Conservation (phyloP, 2,797 vertebrate species). For the Parauchenoglanis ngamensis region DNA sequence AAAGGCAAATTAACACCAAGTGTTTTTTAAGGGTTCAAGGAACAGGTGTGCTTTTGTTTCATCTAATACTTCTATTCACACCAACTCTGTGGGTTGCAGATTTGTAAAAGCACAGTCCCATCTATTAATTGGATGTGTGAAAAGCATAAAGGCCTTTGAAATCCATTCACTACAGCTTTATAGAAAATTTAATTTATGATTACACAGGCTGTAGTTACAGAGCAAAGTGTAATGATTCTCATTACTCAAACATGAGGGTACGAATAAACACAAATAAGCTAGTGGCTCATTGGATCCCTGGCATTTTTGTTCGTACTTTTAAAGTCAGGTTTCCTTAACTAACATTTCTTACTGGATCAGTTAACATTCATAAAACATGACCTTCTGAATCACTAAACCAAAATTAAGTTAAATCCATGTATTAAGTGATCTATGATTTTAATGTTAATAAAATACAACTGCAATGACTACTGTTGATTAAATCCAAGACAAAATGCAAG, state of each 20-base stretch:
- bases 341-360: neutral
- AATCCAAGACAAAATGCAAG: neutral
- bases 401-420: neutral
- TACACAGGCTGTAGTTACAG: neutral
- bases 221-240: neutral
- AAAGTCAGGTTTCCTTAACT: neutral
- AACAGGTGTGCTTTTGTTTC: neutral
- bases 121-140: neutral
- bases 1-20: neutral
- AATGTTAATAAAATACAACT: neutral
- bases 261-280: neutral
- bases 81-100: constrained; percentile 39
- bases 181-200: neutral
- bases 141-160: neutral
- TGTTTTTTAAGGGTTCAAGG: neutral
- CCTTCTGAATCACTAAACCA: neutral
- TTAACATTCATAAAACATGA: neutral
- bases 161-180: neutral
- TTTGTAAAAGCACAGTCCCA: neutral
- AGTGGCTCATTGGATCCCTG: neutral
- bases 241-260: neutral
- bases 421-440: neutral
- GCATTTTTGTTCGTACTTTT: neutral
- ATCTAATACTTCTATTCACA: constrained; percentile 48
- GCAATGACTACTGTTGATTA: neutral